Base-by-base conservation (phyloP, 2,888 invertebrate genomes). In the Leptarthrus brevirostris region DNA sequence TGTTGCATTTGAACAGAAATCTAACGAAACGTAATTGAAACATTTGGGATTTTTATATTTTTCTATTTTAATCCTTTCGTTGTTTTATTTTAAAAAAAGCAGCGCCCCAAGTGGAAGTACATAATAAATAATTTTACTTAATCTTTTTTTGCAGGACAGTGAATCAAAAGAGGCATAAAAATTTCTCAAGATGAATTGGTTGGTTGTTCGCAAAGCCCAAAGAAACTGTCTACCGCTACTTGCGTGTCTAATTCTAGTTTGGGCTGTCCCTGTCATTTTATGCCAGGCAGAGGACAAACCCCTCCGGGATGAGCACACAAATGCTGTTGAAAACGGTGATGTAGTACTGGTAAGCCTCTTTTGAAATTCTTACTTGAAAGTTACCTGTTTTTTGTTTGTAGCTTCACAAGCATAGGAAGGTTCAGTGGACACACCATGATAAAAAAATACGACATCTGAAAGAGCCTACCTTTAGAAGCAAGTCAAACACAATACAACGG, bases 191-290 rank as follows among this genome's bases (percentile, higher is more conserved):
- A 69, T 69, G 69, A 52, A 34, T 69, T 30, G 69, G 69, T 12
- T 34, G 44, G 52, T 18, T 52, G 69, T 52, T 52, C 34, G 34
- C 30, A 34, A 18, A 26, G 16, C 47, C 10, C 34, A 69, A 49
- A n/a, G 36, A 36, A 52, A 69, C 12, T 20, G 49, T 34, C 47
- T 56, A 8, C 49, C 54, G 16, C 10, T 54, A 16, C 22, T 64
- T 64, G 40, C 54, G 61, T 64, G 47, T 74, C 53, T 71, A 71
- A 61, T 74, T 72, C 70, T 74, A 74, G 34, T 53, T 24, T 74
- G 64, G 36, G 26, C 36, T 49, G 36, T 58, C 26, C 61, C 71
- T 36, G 20, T 74, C 34, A 52, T 64, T 61, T 40, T 53, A 36
- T 40, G 72, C 20, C 34, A 34, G 49, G 14, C 49, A 52, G 69